Base-by-base conservation (phyloP, 2,113 vertebrate species). In the Bubalus kerabau region DNA sequence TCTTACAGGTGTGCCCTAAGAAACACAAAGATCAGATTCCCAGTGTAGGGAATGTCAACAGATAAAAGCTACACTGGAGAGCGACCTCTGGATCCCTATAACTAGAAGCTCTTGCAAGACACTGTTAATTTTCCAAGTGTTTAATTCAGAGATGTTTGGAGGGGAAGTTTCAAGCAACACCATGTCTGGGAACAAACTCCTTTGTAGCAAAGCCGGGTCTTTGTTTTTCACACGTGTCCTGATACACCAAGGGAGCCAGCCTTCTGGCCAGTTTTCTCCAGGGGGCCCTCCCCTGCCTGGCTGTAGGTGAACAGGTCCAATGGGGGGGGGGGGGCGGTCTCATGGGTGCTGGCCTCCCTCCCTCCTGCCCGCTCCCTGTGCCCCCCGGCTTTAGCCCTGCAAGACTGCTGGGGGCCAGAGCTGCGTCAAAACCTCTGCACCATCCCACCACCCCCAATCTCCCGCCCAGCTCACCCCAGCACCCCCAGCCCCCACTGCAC, bases 31-130 rank as follows among this genome's bases (percentile, higher is more conserved):
- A 8, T 9, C 28, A n/a, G 30, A 14, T 3, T 2, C 23, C 36
- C 21, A 2, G 15, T 1, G 32, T 4, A n/a, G 30, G 23, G 17
- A 24, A 12, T 1, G 43, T 60, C 16, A 23, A 7, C 15, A 1
- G 23, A 2, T 36, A 2, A 11, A 46, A 50, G 92, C 43, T 21
- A 3, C 32, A 0, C 4, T 15, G 26, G 30, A 50, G 40, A 13
- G 6, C 0, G 2, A 15, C 28, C 50, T 9, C 11, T 1, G n/a
- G 17, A 28, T 2, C 28, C 84, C 67, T 62, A 1, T 5, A 60
- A 60, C 26, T 4, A 40, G 67, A 26, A 3, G 24, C 83, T 62
- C 92, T 40, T 23, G 13, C 24, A 13, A 40, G 50, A 46, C 46
- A 12, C 2, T 13, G 46, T 62, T 40, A 23, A 30, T 62, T 62